Evolutionary conservation across 1,140 invertebrate species (phyloP).

Genomic region (Drosophila varians): DNA sequence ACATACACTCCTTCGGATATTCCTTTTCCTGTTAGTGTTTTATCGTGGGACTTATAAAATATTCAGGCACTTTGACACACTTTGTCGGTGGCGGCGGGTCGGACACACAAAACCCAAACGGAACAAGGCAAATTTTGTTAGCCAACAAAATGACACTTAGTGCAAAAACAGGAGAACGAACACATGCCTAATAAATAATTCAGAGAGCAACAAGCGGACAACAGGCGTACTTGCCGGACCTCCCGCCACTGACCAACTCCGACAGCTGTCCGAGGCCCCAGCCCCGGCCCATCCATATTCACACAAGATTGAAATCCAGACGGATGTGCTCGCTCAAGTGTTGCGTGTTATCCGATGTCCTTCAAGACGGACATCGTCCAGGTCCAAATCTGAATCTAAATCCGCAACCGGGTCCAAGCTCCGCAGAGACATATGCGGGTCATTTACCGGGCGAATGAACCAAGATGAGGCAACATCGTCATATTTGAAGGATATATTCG

Average conservation of each 20-base stretch:
- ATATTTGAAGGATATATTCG: constrained; percentile 34
- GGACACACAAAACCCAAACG: constrained; percentile 26
- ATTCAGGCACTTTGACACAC: constrained; percentile 59
- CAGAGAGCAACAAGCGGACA: constrained; percentile 77
- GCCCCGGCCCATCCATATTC: constrained; percentile 46
- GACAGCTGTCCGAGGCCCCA: constrained; percentile 31
- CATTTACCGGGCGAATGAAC: constrained; percentile 56
- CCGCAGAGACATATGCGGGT: constrained; percentile 61
- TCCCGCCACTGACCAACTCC: background rate
- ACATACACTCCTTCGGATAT: background rate
- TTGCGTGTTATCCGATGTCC: constrained; percentile 62
- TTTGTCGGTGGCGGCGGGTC: constrained; percentile 32
- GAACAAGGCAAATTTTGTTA: constrained; percentile 50
- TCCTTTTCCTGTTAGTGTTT: constrained; percentile 19
- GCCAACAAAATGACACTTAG: constrained; percentile 75
- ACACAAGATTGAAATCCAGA: constrained; percentile 70
- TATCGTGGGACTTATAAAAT: constrained; percentile 53
- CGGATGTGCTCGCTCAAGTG: constrained; percentile 72
- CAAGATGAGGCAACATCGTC: constrained; percentile 27
- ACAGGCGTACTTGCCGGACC: constrained; percentile 61
- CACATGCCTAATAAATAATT: constrained; percentile 82
- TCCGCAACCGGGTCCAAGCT: constrained; percentile 4
- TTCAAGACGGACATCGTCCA: constrained; percentile 33
- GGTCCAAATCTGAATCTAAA: background rate
- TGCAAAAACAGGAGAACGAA: constrained; percentile 60